phyloP scores from a whole-genome alignment of 2,113 vertebrate genomes.

The Chelonoidis abingdonii region DNA sequence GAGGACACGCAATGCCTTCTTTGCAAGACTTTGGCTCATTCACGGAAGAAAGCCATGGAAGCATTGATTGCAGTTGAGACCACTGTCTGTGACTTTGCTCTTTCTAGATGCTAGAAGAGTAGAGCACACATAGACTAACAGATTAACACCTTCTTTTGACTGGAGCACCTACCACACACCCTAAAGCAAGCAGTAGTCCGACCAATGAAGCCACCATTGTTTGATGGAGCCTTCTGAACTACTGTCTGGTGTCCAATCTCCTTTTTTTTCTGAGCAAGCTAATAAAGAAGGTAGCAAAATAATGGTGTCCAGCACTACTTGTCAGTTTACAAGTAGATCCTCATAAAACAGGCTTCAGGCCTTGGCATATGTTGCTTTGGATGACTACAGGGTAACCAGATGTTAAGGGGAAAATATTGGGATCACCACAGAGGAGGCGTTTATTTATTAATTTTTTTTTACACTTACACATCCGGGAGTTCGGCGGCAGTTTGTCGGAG shows the following conservation, averaged over 20 bases:
- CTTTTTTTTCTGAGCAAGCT: neutral
- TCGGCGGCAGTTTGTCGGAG: too few relatives aligned
- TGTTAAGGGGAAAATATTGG: too few relatives aligned
- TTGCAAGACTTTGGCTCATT: neutral
- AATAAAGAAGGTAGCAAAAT: neutral
- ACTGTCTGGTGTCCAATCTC: neutral
- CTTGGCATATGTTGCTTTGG: too few relatives aligned
- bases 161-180: neutral
- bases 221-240: neutral
- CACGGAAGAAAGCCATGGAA: neutral
- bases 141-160: neutral
- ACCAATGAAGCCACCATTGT: neutral
- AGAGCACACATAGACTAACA: neutral
- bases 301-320: neutral
- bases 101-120: neutral
- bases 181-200: neutral
- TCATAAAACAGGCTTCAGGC: neutral
- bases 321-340: neutral
- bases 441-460: too few relatives aligned
- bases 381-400: too few relatives aligned
- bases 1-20: neutral
- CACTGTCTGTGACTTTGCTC: neutral
- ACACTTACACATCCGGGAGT: too few relatives aligned
- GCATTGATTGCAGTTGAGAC: neutral
- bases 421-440: too few relatives aligned